A percentile compares a stretch with the other conserved stretches of the same genome.
Evolutionary conservation across 2,797 vertebrate species (phyloP).

Genomic region (Poeciliopsis paucimaculata): DNA sequence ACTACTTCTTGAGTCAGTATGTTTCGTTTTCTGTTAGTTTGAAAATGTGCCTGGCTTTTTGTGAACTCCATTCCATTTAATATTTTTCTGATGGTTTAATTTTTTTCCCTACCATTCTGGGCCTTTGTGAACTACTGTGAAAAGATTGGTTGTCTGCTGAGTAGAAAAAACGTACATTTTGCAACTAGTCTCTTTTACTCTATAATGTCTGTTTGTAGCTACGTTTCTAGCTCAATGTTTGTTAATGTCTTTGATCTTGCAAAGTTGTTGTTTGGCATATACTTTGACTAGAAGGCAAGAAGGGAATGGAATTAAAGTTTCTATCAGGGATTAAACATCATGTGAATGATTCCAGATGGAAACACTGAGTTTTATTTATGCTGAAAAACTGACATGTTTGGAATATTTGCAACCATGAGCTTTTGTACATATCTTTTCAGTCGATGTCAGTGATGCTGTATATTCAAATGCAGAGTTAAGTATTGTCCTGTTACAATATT

Average conservation of each 20-base stretch:
- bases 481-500: conserved; percentile 40
- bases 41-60: conserved; percentile 3
- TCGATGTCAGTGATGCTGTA: conserved; percentile 25
- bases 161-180: conserved; percentile 35
- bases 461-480: conserved; percentile 28
- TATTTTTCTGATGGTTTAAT: conserved; percentile 3
- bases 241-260: conserved; percentile 30
- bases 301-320: conserved; percentile 20
- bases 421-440: conserved; percentile 48
- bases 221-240: conserved; percentile 21
- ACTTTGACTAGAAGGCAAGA: conserved; percentile 29
- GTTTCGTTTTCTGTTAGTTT: background rate
- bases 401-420: conserved; percentile 23
- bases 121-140: conserved; percentile 58
- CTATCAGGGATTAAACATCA: conserved; percentile 40
- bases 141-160: conserved; percentile 25
- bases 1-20: background rate
- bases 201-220: conserved; percentile 37
- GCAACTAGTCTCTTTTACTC: conserved; percentile 31
- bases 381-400: conserved; percentile 36
- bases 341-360: conserved; percentile 35
- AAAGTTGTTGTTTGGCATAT: conserved; percentile 13
- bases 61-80: conserved; percentile 8
- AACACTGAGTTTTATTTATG: conserved; percentile 53
- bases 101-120: conserved; percentile 39